A percentile compares a stretch with the other conserved stretches of the same genome.
These are phyloP conservation scores for Campoletis raptor DNA, from an alignment of 2,888 invertebrate genomes.

Conservation along the genomic window DNA sequence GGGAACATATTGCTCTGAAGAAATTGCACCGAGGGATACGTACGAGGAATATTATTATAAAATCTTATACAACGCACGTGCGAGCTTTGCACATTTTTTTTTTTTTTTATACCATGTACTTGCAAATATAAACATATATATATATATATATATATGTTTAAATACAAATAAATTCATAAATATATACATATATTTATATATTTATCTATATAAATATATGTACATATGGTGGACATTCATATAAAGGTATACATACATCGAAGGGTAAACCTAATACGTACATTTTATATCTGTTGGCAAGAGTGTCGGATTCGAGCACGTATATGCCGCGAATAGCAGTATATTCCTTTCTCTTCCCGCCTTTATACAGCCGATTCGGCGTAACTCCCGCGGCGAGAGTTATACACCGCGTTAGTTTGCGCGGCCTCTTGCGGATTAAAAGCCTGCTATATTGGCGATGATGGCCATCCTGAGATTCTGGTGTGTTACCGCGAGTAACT, in stretches of 20 bases:
- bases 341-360: slow-evolving; percentile 67
- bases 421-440: slow-evolving; percentile 62
- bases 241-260: slow-evolving; percentile 29
- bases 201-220: slow-evolving; percentile 3
- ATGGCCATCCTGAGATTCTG: slow-evolving; percentile 51
- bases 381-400: slow-evolving; percentile 69
- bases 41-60: slow-evolving; percentile 61
- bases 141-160: background rate
- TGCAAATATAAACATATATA: slow-evolving; percentile 9
- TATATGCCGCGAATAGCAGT: slow-evolving; percentile 48
- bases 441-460: slow-evolving; percentile 53
- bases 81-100: slow-evolving; percentile 39
- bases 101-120: background rate
- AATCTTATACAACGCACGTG: slow-evolving; percentile 58
- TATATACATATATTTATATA: background rate
- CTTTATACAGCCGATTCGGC: slow-evolving; percentile 64
- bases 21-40: slow-evolving; percentile 47
- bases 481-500: slow-evolving; percentile 44
- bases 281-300: slow-evolving; percentile 49
- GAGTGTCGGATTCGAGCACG: slow-evolving; percentile 55
- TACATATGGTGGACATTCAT: background rate
- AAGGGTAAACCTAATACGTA: slow-evolving; percentile 55
- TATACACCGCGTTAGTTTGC: slow-evolving; percentile 50
- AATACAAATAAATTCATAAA: background rate
- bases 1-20: slow-evolving; percentile 46